Percentiles rank a stretch among this genome's conserved stretches.
Conservation (phyloP, 2,797 vertebrate genomes). For the Phoebastria nigripes region DNA sequence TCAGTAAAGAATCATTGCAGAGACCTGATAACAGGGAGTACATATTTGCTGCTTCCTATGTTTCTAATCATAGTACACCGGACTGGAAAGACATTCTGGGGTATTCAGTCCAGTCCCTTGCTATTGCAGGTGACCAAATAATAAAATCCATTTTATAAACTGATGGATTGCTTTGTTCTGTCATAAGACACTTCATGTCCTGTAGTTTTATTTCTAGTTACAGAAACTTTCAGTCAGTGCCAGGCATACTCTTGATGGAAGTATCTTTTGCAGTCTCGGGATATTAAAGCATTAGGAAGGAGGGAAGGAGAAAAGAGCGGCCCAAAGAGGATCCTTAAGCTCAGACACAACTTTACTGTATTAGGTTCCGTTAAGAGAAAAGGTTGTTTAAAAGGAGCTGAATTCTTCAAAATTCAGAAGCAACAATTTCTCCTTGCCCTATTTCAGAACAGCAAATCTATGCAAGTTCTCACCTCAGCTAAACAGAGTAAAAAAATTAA, state of each 20-base stretch:
- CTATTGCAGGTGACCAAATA: neutral
- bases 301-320: neutral
- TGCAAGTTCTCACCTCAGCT: neutral
- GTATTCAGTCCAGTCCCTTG: neutral
- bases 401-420: neutral
- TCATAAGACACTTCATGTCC: neutral
- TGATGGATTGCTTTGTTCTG: constrained; percentile 5
- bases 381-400: neutral
- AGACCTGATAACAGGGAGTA: neutral
- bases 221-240: neutral
- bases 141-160: neutral
- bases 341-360: neutral
- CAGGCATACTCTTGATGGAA: neutral
- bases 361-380: neutral
- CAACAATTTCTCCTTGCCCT: neutral
- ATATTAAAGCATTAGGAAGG: neutral
- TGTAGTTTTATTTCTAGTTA: neutral
- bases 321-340: neutral
- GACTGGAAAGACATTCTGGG: neutral
- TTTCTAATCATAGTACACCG: neutral
- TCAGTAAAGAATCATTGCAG: neutral
- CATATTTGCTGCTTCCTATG: neutral
- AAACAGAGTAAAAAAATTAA: neutral
- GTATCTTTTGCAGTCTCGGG: neutral
- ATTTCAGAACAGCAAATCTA: neutral